These are phyloP conservation scores for Epinephelus malabaricus DNA, from an alignment of 2,797 vertebrate species.

Conservation along the genomic window DNA sequence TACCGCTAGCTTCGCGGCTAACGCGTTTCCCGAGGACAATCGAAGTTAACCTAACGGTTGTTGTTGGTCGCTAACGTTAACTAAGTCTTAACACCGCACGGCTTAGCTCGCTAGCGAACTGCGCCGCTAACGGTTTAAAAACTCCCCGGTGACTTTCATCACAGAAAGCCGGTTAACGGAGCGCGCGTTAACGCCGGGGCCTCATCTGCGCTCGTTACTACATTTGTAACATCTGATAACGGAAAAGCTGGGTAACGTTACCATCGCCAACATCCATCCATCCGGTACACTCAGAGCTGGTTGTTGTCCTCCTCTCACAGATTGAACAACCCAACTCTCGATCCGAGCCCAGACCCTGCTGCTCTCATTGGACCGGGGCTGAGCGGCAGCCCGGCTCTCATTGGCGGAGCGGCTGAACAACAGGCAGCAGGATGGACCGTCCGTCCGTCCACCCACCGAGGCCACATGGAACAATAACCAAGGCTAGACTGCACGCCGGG, in stretches of 20 bases:
- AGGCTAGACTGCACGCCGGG: constrained; percentile 30
- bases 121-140: constrained; percentile 57
- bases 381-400: constrained; percentile 66
- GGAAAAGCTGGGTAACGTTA: constrained; percentile 66
- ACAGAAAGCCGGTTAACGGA: constrained; percentile 34
- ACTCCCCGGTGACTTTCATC: constrained; percentile 70
- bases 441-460: constrained; percentile 70
- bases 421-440: constrained; percentile 79
- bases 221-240: constrained; percentile 35
- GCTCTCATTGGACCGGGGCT: constrained; percentile 81
- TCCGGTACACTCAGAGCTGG: constrained; percentile 71
- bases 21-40: constrained; percentile 68
- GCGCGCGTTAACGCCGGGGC: constrained; percentile 15
- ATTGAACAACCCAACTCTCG: constrained; percentile 83
- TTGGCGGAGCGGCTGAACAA: constrained; percentile 82
- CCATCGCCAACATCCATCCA: constrained; percentile 75
- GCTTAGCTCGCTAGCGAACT: constrained; percentile 70
- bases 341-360: constrained; percentile 67
- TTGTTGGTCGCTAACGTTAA: constrained; percentile 68
- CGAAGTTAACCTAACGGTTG: constrained; percentile 76
- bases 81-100: constrained; percentile 33
- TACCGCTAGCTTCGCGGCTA: constrained; percentile 62
- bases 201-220: not conserved
- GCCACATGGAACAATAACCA: constrained; percentile 81
- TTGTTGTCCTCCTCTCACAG: constrained; percentile 80